Conservation (phyloP, 2,888 invertebrate species). For the Xanthia icteritia region DNA sequence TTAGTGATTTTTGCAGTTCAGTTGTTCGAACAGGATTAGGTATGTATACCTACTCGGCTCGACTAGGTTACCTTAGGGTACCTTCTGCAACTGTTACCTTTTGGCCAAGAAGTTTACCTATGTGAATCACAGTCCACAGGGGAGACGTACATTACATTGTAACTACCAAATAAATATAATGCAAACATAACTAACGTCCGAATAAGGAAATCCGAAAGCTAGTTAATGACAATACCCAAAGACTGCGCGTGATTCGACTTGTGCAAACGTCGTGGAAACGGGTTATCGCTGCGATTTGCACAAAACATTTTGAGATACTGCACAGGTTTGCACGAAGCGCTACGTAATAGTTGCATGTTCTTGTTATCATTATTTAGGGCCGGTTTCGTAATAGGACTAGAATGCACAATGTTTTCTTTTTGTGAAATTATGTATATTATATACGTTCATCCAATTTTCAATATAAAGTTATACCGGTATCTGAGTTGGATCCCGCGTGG, state of each 20-base stretch:
- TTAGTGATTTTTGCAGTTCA: background rate
- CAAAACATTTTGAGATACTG: slow-evolving; percentile 52
- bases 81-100: background rate
- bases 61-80: no score
- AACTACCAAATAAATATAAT: background rate
- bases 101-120: background rate
- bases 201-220: slow-evolving; percentile 29
- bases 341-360: slow-evolving; percentile 46
- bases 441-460: no score
- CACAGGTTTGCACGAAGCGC: slow-evolving; percentile 39
- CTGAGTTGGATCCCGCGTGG: no score
- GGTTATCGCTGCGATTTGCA: slow-evolving; percentile 42
- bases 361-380: slow-evolving; percentile 40
- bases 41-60: background rate
- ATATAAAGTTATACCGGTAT: no score
- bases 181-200: background rate
- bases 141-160: no score
- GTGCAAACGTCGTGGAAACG: slow-evolving; percentile 55
- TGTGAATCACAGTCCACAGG: background rate
- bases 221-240: slow-evolving; percentile 21
- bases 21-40: no score
- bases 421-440: background rate
- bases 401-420: slow-evolving; percentile 2
- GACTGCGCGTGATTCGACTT: slow-evolving; percentile 36
- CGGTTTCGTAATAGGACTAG: slow-evolving; percentile 20